Percentiles rank a stretch among this genome's conserved stretches.
phyloP scores from a whole-genome alignment of 1,140 invertebrate species.

The Dinoponera quadriceps region DNA sequence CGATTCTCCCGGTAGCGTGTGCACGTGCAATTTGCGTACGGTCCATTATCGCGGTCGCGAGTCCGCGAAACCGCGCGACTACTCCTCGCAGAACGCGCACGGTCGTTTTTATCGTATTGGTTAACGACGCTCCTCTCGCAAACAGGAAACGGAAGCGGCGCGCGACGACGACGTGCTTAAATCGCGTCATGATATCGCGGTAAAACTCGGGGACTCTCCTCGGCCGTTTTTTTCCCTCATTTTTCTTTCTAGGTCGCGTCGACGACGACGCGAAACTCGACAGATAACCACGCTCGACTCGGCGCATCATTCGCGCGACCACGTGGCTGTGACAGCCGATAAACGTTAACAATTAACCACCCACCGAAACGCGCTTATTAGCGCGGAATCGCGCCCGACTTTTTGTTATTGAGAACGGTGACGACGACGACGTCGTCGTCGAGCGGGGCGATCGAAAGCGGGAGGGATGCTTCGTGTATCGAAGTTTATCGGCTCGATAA shows the following conservation, averaged over 20 bases:
- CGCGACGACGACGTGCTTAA: constrained; percentile 61
- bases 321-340: not conserved
- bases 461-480: not conserved
- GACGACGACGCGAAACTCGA: not conserved
- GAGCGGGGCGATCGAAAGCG: no score
- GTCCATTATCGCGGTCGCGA: not conserved
- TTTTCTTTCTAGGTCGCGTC: constrained; percentile 58
- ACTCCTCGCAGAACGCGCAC: constrained; percentile 39
- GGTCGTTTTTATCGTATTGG: constrained; percentile 62
- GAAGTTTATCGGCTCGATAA: not conserved
- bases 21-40: constrained; percentile 30
- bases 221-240: constrained; percentile 1
- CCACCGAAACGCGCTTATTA: not conserved
- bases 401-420: not conserved
- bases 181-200: constrained; percentile 63
- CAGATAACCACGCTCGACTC: constrained; percentile 18
- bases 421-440: not conserved
- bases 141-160: constrained; percentile 76
- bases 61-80: not conserved
- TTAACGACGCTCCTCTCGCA: constrained; percentile 39
- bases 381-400: not conserved
- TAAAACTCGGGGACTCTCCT: constrained; percentile 29
- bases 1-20: constrained; percentile 16
- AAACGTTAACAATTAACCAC: constrained; percentile 17
- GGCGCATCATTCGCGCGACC: constrained; percentile 3